Base-by-base conservation (phyloP, 2,797 vertebrate species). In the Holocentrus rufus region DNA sequence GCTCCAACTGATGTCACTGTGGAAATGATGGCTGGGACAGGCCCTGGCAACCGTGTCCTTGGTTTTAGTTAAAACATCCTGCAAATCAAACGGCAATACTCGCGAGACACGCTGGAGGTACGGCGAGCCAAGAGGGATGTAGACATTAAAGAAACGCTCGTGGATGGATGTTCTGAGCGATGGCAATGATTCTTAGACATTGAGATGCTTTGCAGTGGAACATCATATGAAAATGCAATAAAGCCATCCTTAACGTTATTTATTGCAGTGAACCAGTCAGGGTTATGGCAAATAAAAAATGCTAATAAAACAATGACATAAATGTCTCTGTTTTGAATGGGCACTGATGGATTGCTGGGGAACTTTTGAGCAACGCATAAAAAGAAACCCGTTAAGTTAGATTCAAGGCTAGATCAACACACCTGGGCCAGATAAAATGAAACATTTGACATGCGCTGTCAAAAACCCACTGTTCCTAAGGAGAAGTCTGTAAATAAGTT, bases 61-160 rank as follows among this genome's bases (percentile, higher is more conserved):
- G 60, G 59, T 64, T 82, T 72, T 17, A 61, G 47, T 73, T 18
- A 50, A 80, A 76, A 83, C 64, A 77, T 74, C 54, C 61, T 73
- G 42, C 49, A 31, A 57, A 59, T 23, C 63, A 66, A 23, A 55
- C 6, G 15, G 1, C 34, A 66, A 60, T 63, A 58, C 60, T 36
- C 23, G 34, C 46, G 65, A 52, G 52, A 78, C 69, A 71, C 14
- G 18, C 53, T 64, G 27, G 22, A 67, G 50, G 65, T 17, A 34
- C 4, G n/a, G 22, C 22, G 39, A 0, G 2, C 36, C 30, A 52
- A 57, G 22, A 52, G 18, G 63, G 23, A 81, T 6, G 20, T 61
- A 57, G 62, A 58, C 7, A 61, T 63, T 20, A 52, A 53, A 57
- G 17, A 56, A 70, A 60, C 31, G 59, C 5, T 3, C 7, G 30